A percentile compares a stretch with the other conserved stretches of the same genome.
Evolutionary conservation across 2,797 vertebrate genomes (phyloP).

Genomic region (Scyliorhinus canicula): DNA sequence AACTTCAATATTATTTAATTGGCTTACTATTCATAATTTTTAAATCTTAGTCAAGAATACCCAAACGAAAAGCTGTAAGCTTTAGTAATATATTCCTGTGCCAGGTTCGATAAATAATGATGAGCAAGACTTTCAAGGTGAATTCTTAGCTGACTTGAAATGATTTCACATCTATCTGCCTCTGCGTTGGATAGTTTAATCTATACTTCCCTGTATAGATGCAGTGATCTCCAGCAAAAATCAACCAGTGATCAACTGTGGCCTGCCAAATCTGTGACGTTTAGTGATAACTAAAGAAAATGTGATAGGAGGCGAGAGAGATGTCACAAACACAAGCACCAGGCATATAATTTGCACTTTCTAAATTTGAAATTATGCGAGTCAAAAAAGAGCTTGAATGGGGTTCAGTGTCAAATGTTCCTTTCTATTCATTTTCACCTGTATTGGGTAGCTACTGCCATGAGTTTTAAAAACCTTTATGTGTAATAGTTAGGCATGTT

Average conservation of each 20-base stretch:
- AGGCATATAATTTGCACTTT: not conserved
- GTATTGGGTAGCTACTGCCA: too few species aligned
- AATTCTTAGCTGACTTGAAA: not conserved
- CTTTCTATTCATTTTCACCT: not conserved
- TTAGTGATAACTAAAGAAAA: not conserved
- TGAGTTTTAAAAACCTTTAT: not conserved
- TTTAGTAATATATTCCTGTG: too few species aligned
- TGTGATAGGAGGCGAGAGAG: not conserved
- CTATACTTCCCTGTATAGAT: too few species aligned
- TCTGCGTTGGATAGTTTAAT: not conserved
- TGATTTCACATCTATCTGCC: not conserved
- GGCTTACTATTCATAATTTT: not conserved
- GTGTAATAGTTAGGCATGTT: not conserved
- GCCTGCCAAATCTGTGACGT: not conserved
- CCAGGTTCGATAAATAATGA: not conserved
- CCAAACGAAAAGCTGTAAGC: not conserved
- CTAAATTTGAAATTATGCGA: not conserved
- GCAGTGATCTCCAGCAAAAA: not conserved
- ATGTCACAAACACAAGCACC: not conserved
- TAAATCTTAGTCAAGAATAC: not conserved
- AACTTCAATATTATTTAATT: not conserved
- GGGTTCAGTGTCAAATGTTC: not conserved
- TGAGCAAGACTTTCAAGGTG: not conserved
- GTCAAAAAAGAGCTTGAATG: not conserved
- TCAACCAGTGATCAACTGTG: not conserved